Evolutionary conservation across 2,888 invertebrate species (phyloP), one percentile per base, ranked within the genome.

Genomic region (Apodemia zela): DNA sequence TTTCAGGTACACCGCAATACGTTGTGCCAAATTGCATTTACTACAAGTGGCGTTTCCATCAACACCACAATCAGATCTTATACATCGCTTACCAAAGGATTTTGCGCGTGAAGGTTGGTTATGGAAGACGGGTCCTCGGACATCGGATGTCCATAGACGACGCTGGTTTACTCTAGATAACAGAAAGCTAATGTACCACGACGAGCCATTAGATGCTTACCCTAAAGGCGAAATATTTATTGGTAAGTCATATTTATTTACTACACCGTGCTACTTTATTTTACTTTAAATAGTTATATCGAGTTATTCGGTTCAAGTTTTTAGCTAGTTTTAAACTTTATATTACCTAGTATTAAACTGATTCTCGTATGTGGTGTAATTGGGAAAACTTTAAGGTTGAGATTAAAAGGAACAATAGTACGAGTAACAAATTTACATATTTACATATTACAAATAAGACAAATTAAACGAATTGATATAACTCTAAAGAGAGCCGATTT

Each of bases 221-320:
- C 97, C 98, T 0, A 97, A 97, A 86, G 97, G 97, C 60, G 97
- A 98, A 90, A 96, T 98, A 72, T 97, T 97, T 84, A 89, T 98
- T 71, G 97, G 97, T 79, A 81, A 93, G 82, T 60, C 7, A 11
- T 18, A 60, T 18, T 35, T 35, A 11, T 35, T 11, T 35, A 11
- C 2, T 35, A 11, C 10, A 33, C 33, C 6, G 8, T 8, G 33
- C 8, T 33, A 8, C 3, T 4, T 29, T 29, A 4, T 29, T 29
- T 29, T 29, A 29, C 29, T 29, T 29, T 29, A 29, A 29, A 29
- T 3, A 29, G 3, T 29, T 29, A 29, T 4, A 29, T 29, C 29
- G n/a, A n/a, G n/a, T n/a, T n/a, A n/a, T n/a, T n/a, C n/a, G n/a
- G n/a, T n/a, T n/a, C n/a, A n/a, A n/a, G n/a, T n/a, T n/a, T n/a